Evolutionary conservation across 1,140 invertebrate species (phyloP).

Genomic region (Caerostris extrusa): DNA sequence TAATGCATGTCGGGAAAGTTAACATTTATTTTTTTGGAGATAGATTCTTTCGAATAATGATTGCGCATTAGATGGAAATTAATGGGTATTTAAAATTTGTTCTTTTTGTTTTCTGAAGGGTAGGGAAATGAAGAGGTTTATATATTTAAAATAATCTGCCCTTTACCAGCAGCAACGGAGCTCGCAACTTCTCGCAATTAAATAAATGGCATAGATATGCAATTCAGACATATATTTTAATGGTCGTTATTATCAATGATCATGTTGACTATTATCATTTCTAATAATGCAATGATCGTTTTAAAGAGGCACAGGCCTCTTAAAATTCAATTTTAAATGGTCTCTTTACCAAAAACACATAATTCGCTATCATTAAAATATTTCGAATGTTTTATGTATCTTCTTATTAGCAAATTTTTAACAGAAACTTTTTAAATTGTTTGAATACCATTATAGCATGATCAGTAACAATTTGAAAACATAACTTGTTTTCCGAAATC

Average conservation of each 20-base stretch:
- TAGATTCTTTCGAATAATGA: conserved; percentile 7
- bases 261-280: neutral
- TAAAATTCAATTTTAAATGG: conserved; percentile 19
- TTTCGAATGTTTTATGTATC: no score
- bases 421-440: no score
- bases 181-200: neutral
- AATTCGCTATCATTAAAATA: no score
- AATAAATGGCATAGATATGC: conserved; percentile 2
- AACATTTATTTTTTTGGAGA: conserved; percentile 51
- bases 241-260: neutral
- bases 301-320: neutral
- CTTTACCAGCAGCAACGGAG: neutral
- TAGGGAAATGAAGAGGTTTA: neutral
- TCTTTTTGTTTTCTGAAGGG: neutral
- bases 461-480: no score
- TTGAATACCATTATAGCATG: no score
- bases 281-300: neutral
- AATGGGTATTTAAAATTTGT: conserved; percentile 48
- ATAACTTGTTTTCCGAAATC: no score
- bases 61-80: conserved; percentile 9
- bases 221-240: neutral
- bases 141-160: neutral
- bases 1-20: conserved; percentile 36
- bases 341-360: neutral
- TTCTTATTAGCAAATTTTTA: no score